Evolutionary conservation across 2,113 vertebrate genomes (phyloP).

Genomic region (Leiothrix lutea): DNA sequence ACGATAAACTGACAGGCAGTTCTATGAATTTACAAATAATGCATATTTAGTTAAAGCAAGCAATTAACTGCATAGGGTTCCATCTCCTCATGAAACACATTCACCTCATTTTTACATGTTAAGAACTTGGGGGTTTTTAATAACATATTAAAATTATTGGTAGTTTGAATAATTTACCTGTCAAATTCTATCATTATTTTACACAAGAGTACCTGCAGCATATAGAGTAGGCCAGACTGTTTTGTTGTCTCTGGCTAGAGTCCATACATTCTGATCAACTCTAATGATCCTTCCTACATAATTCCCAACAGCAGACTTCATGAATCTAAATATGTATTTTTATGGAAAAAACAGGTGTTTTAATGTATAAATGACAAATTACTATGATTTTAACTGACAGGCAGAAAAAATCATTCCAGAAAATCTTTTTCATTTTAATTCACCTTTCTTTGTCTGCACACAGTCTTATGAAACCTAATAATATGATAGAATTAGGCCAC

Average conservation of each 20-base stretch:
- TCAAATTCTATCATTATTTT: background rate
- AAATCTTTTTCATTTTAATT: background rate
- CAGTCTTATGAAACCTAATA: background rate
- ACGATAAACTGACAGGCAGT: background rate
- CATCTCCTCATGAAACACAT: background rate
- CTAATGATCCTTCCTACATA: background rate
- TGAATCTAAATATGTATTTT: background rate
- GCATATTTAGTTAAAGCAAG: background rate
- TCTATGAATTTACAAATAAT: background rate
- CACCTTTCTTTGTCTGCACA: background rate
- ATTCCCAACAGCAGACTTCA: background rate
- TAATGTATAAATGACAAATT: background rate
- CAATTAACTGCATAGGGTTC: background rate
- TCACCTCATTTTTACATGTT: background rate
- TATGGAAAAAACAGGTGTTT: background rate
- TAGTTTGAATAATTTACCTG: background rate
- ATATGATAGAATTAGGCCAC: background rate
- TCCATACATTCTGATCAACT: background rate
- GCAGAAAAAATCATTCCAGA: background rate
- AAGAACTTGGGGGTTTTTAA: background rate
- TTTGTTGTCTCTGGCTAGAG: background rate
- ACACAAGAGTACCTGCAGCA: background rate
- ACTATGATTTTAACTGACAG: background rate
- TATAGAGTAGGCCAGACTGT: background rate
- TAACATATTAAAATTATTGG: background rate